Evolutionary conservation across 2,888 invertebrate genomes (phyloP), one percentile per base, ranked within the genome.

Genomic region (Lithophane ornitopus): DNA sequence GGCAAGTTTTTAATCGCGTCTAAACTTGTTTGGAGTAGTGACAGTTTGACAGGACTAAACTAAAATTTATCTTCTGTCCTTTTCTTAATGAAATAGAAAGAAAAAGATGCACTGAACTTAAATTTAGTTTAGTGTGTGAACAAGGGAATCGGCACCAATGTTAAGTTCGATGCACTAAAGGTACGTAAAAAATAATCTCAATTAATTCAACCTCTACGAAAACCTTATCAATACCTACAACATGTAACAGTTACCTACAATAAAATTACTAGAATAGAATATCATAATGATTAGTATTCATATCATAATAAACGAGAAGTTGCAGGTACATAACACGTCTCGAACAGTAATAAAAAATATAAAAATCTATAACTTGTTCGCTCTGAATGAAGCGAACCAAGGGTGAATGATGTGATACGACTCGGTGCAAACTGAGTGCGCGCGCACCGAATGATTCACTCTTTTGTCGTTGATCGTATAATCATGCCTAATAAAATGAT

Each of bases 351-450:
- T 56, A 85, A 85, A 70, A 80, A 74, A 67, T 58, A 34, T 59
- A 49, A 66, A 73, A 19, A 58, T 63, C 49, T 44, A 52, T 52
- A 79, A 78, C 77, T 84, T 75, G 85, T 86, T 74, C 72, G 58
- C 78, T 79, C 69, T 71, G 78, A 74, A 85, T 86, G 62, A 85
- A 83, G 56, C 74, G 44, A 58, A 44, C 76, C 86, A 84, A 77
- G 81, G 78, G 28, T 84, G 84, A 49, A 82, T 75, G 72, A 81
- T 81, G 71, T 84, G 80, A 71, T 81, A 46, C 34, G 70, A 77
- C 74, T 84, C 76, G 73, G 92, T 93, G 83, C 92, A 70, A 89
- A 80, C 75, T 89, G 6, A 69, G 93, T 93, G 84, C 92, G 75
- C 78, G 80, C 66, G 93, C 84, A 92, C 93, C 34, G 61, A 79